These are phyloP conservation scores for Tortricodes alternella DNA, from an alignment of 2,888 invertebrate genomes.

Conservation along the genomic window DNA sequence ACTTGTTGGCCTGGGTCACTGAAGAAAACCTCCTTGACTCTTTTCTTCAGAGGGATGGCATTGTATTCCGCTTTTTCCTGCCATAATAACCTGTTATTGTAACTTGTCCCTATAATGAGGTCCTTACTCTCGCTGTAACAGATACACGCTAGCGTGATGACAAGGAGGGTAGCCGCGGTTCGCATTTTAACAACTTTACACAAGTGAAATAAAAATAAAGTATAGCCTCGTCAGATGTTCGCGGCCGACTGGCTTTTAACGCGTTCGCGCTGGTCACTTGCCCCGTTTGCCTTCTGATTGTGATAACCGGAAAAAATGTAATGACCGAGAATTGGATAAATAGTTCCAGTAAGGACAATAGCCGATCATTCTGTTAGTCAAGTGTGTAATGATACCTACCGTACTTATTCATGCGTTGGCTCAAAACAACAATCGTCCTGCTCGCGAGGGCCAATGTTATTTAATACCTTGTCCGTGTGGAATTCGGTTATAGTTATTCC, in stretches of 20 bases:
- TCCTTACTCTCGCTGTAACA: conserved; percentile 63
- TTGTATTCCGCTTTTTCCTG: conserved; percentile 73
- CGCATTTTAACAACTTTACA: conserved; percentile 38
- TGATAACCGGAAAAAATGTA: conserved; percentile 55
- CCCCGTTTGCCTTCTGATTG: conserved; percentile 51
- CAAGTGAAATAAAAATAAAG: conserved; percentile 36
- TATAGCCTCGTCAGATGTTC: conserved; percentile 51
- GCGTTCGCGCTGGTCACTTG: conserved; percentile 35
- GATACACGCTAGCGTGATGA: conserved; percentile 57
- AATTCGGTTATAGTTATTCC: too few species aligned
- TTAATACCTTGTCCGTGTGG: too few species aligned
- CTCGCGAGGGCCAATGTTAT: too few species aligned
- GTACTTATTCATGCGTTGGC: neutral
- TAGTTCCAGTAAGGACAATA: conserved; percentile 28
- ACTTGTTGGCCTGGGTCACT: conserved; percentile 73
- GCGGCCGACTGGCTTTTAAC: conserved; percentile 49
- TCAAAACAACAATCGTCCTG: too few species aligned
- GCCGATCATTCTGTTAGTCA: neutral
- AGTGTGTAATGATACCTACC: neutral
- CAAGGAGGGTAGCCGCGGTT: conserved; percentile 54
- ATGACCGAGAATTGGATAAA: conserved; percentile 37
- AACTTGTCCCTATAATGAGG: conserved; percentile 72
- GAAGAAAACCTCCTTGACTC: conserved; percentile 74
- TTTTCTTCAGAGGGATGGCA: conserved; percentile 71
- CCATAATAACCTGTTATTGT: conserved; percentile 64